Evolutionary conservation across 2,797 vertebrate species (phyloP).

Genomic region (Malacoraja senta): DNA sequence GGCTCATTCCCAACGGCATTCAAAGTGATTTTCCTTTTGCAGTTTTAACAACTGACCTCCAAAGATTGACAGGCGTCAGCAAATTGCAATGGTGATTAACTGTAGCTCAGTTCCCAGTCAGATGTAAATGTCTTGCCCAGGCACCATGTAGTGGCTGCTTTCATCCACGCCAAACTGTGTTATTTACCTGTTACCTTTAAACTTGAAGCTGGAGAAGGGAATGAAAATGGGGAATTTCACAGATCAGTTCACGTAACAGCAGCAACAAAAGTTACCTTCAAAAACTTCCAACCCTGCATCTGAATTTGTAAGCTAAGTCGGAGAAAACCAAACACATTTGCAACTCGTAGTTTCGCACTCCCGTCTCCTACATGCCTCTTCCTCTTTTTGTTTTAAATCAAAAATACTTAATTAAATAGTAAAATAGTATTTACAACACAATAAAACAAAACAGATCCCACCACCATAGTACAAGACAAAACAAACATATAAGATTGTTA

Average conservation of each 20-base stretch:
- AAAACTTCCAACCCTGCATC: background rate
- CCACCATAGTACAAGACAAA: too few species aligned
- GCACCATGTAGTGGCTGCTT: conserved; percentile 39
- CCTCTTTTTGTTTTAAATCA: too few species aligned
- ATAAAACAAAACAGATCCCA: too few species aligned
- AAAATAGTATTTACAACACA: too few species aligned
- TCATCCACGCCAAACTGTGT: conserved; percentile 43
- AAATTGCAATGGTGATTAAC: conserved; percentile 45
- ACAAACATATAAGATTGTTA: too few species aligned
- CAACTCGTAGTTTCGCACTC: background rate
- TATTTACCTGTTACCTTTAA: background rate
- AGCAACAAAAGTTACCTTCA: conserved; percentile 41
- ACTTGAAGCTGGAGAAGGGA: too few species aligned
- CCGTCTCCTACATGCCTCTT: background rate
- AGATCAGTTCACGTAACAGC: conserved; percentile 33
- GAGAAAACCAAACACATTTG: background rate
- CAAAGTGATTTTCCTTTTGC: conserved; percentile 46
- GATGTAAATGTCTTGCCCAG: conserved; percentile 49
- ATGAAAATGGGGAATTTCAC: background rate
- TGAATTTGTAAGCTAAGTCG: background rate
- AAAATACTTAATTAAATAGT: too few species aligned
- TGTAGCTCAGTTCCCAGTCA: conserved; percentile 43
- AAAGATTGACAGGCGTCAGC: conserved; percentile 46
- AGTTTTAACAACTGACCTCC: conserved; percentile 45
- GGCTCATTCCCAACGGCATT: conserved; percentile 43